Evolutionary conservation across 2,797 vertebrate genomes (phyloP), one percentile per base, ranked within the genome.

Genomic region (Miichthys miiuy): DNA sequence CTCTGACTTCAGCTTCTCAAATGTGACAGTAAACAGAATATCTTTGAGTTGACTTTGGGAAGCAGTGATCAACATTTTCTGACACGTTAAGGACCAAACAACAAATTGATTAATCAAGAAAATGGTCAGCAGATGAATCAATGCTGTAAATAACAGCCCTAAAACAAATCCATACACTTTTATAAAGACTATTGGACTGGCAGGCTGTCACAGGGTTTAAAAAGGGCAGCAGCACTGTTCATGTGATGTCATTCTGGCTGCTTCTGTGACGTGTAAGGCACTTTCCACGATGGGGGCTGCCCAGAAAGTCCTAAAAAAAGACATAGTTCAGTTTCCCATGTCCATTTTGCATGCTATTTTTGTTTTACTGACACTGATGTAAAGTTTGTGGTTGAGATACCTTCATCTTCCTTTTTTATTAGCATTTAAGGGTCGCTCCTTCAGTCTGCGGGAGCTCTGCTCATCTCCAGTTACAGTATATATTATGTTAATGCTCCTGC

Each of bases 321-420:
- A 38, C 34, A 9, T 8, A 34, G 34, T 38, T 55, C 6, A 34
- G 1, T 17, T 55, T 8, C 3, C 7, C 2, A 12, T 41, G 30
- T 48, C 47, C 7, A 20, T 55, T 62, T 47, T 55, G 57, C 74
- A 62, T 62, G 5, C 14, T 30, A 1, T 30, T 30, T 47, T 34
- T 8, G 18, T 46, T 71, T 34, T 34, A 34, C 6, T 55, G 6
- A 21, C 18, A 62, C 71, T 66, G 67, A 48, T 0, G 56, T 67
- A 62, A n/a, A 72, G n/a, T 63, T 3, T 72, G 57, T 51, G 63
- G 34, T 34, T 51, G 2, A 30, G 38, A 58, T 54, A 11, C 21
- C 5, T 30, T 50, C 42, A n/a, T 46, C 25, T 2, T 3, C 9
- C 23, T 69, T 71, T 21, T 69, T 71, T 20, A 42, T 27, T 23